Base-by-base conservation (phyloP, 2,888 invertebrate species). In the Heteromyza rotundicornis region DNA sequence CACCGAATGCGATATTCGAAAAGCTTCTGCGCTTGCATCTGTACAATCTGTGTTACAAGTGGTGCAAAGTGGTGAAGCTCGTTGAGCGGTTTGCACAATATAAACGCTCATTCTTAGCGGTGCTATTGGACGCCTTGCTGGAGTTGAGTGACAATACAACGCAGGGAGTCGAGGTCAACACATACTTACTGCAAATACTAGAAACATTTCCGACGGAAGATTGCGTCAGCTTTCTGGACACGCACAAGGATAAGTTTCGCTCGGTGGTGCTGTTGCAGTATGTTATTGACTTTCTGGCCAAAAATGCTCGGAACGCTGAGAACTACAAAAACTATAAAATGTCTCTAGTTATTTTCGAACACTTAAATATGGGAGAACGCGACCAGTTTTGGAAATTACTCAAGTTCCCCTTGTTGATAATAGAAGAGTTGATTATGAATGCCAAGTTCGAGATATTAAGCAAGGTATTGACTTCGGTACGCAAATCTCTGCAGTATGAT, bases 391-490 rank as follows among this genome's bases (percentile, higher is more conserved):
- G 89, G 79, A 86, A 88, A 67, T 78, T 92, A 20, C 85, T 91
- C 19, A 86, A 87, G 52, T 87, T 87, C 66, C 96, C 96, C 0
- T 78, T 92, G 44, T 82, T 92, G 2, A 90, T 96, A 74, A 84
- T 95, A 8, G 96, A 96, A 77, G 92, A 94, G 77, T 86, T 94
- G 57, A 80, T 96, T 12, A 95, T 96, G 94, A 95, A 95, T 76
- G 90, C 89, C 0, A 90, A 90, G 77, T 84, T 93, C 56, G 92
- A 92, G 69, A 84, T 86, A 56, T 82, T 93, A 7, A 84, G 86
- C 0, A 85, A 84, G 40, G 87, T 92, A 2, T 77, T 92, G 23
- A 85, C 85, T n/a, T 85, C 85, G 23, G 85, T 89, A 16, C 83
- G 86, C n/a, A 82, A 85, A 1, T 65, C 73, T 1, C 60, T 82